Evolutionary conservation across 2,797 vertebrate genomes (phyloP), one percentile per base, ranked within the genome.

Genomic region (Macrochelys suwanniensis): DNA sequence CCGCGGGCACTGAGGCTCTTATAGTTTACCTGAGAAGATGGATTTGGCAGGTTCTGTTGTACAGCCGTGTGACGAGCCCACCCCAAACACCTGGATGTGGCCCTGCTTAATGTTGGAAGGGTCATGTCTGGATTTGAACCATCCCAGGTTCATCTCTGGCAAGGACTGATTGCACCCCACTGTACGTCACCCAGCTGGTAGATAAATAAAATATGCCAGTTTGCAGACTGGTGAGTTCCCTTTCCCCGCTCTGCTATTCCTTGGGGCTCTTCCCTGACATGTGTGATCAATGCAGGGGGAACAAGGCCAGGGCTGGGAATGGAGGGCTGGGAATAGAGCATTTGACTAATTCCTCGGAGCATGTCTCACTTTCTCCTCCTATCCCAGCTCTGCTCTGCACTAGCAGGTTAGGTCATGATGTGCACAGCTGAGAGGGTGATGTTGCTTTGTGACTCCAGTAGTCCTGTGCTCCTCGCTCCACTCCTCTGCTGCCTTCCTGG

Each of bases 21-120:
- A 21, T 31, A 0, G 0, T 5, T 33, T 4, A 74, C 19, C 16
- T 25, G 10, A 23, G 51, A 28, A 79, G 21, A 5, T 23, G 85
- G 21, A 28, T 45, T 26, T 45, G 12, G 6, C 87, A 47, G 85
- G 31, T 26, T 76, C 37, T 37, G 0, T 6, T 3, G 0, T 3
- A 42, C 4, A 25, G 26, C 0, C 0, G 0, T 9, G 9, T 12
- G 19, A 45, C 85, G 50, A 77, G 77, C 80, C 84, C 37, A 77
- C 47, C 88, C 82, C 8, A 8, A 57, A 3, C 49, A 42, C 42
- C 1, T 1, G 61, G 51, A 6, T 71, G n/a, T 71, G 68, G 19
- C 21, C 68, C n/a, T 25, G 11, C 49, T 51, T 65, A 59, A 6
- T 1, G 2, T 49, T 19, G 45, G 6, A 50, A 76, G 2, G 11